Percentiles rank a stretch among this genome's conserved stretches.
phyloP scores from a whole-genome alignment of 2,113 vertebrate species.

The Antennarius striatus region DNA sequence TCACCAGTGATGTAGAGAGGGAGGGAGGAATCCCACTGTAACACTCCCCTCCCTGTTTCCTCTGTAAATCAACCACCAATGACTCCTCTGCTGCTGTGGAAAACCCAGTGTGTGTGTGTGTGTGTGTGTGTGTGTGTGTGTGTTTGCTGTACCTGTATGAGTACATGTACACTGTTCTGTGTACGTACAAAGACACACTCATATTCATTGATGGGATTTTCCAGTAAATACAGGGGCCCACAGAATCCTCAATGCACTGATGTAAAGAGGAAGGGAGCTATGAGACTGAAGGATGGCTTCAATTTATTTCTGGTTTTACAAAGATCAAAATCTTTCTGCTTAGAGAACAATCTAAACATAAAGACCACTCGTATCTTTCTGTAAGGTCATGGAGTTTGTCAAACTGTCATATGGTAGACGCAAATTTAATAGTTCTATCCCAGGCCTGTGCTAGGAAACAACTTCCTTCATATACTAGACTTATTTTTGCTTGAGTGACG shows the following conservation, averaged over 20 bases:
- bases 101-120: conserved; percentile 26
- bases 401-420: too few species aligned
- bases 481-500: too few species aligned
- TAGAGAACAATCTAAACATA: background rate
- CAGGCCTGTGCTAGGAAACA: too few species aligned
- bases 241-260: conserved; percentile 37
- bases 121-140: conserved; percentile 1
- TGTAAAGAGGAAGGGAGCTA: conserved; percentile 7
- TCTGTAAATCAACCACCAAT: conserved; percentile 54
- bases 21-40: conserved; percentile 53
- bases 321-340: too few species aligned
- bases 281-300: too few species aligned
- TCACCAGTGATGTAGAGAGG: conserved; percentile 40
- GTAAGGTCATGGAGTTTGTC: too few species aligned
- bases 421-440: too few species aligned
- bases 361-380: background rate
- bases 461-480: too few species aligned
- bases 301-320: too few species aligned
- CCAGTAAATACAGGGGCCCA: conserved; percentile 49
- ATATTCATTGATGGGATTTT: conserved; percentile 44
- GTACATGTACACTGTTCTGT: background rate
- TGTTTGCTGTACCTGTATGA: conserved; percentile 2
- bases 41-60: conserved; percentile 71
- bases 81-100: conserved; percentile 52
- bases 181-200: background rate